Conservation (phyloP, 2,888 invertebrate species). For the Drosophila testacea region DNA sequence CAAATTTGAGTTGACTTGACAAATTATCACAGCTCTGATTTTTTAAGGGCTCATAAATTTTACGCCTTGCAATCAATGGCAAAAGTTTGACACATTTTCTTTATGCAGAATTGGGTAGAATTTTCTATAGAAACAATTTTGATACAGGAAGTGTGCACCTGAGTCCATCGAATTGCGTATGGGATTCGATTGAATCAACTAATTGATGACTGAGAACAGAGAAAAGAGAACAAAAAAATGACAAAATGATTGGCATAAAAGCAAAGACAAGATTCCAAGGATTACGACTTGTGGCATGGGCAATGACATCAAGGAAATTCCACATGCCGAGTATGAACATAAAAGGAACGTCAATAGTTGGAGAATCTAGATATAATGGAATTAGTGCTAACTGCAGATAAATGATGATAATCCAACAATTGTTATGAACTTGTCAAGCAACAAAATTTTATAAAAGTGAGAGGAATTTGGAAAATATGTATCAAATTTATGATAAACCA, state of each 20-base stretch:
- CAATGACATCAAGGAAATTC: slow-evolving; percentile 12
- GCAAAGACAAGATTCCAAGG: slow-evolving; percentile 22
- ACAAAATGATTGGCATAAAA: slow-evolving; percentile 37
- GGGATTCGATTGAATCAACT: slow-evolving; percentile 19
- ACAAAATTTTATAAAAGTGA: slow-evolving; percentile 3
- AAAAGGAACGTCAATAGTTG: background rate
- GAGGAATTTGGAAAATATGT: background rate
- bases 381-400: slow-evolving; percentile 6
- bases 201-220: slow-evolving; percentile 35
- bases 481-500: no score
- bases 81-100: slow-evolving; percentile 37
- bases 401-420: background rate
- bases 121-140: background rate
- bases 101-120: slow-evolving; percentile 11
- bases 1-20: slow-evolving; percentile 61
- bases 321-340: background rate
- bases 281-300: slow-evolving; percentile 19
- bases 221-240: slow-evolving; percentile 2
- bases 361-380: slow-evolving; percentile 12
- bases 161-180: slow-evolving; percentile 42
- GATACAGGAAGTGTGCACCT: slow-evolving; percentile 65
- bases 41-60: slow-evolving; percentile 46
- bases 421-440: background rate
- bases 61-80: slow-evolving; percentile 9
- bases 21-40: slow-evolving; percentile 51